Conservation (phyloP, 92 coral and sea anemone genomes). For the Palythoa grandis region DNA sequence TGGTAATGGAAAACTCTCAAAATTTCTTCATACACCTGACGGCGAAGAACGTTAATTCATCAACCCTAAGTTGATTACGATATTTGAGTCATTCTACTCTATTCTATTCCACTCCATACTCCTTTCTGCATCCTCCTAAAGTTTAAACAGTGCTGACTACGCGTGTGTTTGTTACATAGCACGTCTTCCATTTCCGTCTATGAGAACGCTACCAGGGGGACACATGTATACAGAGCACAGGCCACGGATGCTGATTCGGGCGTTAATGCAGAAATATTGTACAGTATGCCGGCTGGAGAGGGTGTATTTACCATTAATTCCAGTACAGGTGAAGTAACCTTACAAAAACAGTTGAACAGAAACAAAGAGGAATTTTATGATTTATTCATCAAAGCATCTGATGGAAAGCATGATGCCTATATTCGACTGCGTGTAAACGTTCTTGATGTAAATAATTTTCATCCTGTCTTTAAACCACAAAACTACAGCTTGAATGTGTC, state of each 20-base stretch:
- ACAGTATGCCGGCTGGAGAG: slow-evolving; percentile 38
- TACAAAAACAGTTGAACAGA: slow-evolving; percentile 19
- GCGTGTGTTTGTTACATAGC: slow-evolving; percentile 6
- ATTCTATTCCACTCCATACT: too few relatives aligned
- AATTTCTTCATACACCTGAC: too few relatives aligned
- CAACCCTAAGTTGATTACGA: too few relatives aligned
- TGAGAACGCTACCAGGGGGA: slow-evolving; percentile 50
- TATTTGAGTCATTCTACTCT: too few relatives aligned
- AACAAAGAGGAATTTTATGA: not conserved
- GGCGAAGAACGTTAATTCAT: too few relatives aligned
- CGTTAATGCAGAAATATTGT: slow-evolving; percentile 35
- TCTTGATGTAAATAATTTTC: slow-evolving; percentile 41
- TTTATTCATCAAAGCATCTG: slow-evolving; percentile 41
- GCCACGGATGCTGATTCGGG: slow-evolving; percentile 52
- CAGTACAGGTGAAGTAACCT: slow-evolving; percentile 34
- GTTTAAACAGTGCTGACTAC: not conserved
- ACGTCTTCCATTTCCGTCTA: slow-evolving; percentile 5
- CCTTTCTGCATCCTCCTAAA: not conserved
- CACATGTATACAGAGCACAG: slow-evolving; percentile 40
- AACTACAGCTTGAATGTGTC: slow-evolving; percentile 22
- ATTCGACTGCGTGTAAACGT: slow-evolving; percentile 15
- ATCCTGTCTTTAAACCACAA: slow-evolving; percentile 36
- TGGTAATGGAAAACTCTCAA: too few relatives aligned
- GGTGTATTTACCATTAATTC: slow-evolving; percentile 18
- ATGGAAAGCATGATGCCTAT: slow-evolving; percentile 34